A percentile compares a stretch with the other conserved stretches of the same genome.
phyloP scores from a whole-genome alignment of 2,113 vertebrate genomes.

The Myotis brandtii region DNA sequence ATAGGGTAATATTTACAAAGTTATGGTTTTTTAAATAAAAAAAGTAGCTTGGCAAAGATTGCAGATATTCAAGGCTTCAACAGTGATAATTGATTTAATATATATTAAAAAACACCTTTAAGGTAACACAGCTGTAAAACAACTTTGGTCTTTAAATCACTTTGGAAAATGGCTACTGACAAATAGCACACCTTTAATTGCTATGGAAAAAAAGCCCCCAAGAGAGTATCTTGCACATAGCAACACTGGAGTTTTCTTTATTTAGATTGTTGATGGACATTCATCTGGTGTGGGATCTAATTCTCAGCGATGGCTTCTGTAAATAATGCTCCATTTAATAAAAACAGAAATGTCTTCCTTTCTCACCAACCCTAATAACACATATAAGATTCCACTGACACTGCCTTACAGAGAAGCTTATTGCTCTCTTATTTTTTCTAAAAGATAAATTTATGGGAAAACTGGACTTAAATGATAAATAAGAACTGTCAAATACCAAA shows the following conservation, averaged over 20 bases:
- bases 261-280: conserved; percentile 63
- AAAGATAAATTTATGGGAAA: conserved; percentile 51
- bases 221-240: conserved; percentile 68
- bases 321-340: conserved; percentile 74
- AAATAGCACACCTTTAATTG: conserved; percentile 73
- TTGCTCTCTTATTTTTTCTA: neutral
- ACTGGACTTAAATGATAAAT: conserved; percentile 11
- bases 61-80: conserved; percentile 86
- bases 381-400: conserved; percentile 39
- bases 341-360: conserved; percentile 64
- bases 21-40: conserved; percentile 88
- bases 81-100: conserved; percentile 82
- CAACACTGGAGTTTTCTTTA: conserved; percentile 72
- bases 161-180: conserved; percentile 79
- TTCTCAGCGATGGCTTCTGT: conserved; percentile 73
- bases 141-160: conserved; percentile 89
- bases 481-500: conserved; percentile 62
- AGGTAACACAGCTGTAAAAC: conserved; percentile 83
- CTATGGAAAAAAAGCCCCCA: conserved; percentile 64
- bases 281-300: conserved; percentile 67
- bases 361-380: conserved; percentile 48
- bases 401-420: conserved; percentile 64
- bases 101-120: conserved; percentile 65
- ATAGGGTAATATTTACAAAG: conserved; percentile 89
- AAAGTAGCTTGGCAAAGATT: conserved; percentile 84